These are phyloP conservation scores for Haliaeetus vocifer DNA, from an alignment of 2,797 vertebrate species.

Conservation along the genomic window DNA sequence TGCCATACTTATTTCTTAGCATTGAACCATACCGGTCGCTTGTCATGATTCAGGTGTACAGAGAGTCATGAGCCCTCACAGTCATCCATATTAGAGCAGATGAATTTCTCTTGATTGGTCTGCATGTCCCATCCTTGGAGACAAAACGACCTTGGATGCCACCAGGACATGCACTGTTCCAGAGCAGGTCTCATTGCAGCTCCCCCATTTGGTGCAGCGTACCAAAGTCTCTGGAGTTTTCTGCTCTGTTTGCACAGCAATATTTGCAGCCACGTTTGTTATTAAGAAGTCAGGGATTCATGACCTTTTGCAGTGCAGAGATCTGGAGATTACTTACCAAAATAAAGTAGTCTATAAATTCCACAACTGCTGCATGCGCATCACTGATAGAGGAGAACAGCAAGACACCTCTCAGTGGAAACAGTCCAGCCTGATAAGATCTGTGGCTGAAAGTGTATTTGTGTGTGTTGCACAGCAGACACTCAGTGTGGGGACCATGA, in stretches of 20 bases:
- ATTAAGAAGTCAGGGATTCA: background rate
- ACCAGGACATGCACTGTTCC: background rate
- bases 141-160: background rate
- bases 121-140: background rate
- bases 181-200: background rate
- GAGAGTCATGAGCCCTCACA: background rate
- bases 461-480: background rate
- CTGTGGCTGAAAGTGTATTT: background rate
- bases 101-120: background rate
- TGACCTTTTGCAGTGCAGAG: slow-evolving; percentile 23
- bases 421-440: slow-evolving; percentile 28
- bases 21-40: accelerated
- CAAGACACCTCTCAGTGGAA: background rate
- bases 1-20: background rate
- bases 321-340: slow-evolving; percentile 30
- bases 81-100: background rate
- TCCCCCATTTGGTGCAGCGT: accelerated
- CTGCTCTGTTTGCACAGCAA: background rate
- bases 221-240: accelerated
- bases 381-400: background rate
- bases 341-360: slow-evolving; percentile 2
- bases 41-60: background rate
- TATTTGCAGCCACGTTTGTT: background rate
- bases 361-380: background rate
- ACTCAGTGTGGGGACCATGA: background rate